Conservation (phyloP, 2,797 vertebrate genomes). For the Dipus sagitta region DNA sequence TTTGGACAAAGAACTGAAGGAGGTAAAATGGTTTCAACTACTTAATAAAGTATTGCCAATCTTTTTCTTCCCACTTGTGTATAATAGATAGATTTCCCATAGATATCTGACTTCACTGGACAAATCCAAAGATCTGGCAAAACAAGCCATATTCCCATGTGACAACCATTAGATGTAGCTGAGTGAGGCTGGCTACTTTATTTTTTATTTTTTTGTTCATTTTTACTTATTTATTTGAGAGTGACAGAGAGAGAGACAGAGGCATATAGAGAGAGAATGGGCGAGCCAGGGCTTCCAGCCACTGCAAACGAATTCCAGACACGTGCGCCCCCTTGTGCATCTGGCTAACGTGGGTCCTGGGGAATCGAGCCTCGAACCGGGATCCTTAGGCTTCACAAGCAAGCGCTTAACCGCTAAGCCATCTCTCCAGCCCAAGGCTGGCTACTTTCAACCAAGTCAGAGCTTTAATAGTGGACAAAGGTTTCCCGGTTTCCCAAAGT, state of each 20-base stretch:
- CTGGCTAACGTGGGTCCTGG: no score
- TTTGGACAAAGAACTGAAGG: constrained; percentile 16
- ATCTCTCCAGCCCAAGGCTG: neutral
- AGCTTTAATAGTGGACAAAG: neutral
- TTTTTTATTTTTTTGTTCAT: no score
- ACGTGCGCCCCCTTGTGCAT: no score
- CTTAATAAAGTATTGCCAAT: neutral
- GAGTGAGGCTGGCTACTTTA: neutral
- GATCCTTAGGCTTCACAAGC: no score
- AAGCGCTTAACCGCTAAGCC: neutral
- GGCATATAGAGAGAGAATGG: no score
- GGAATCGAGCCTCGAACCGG: no score
- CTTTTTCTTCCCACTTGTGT: neutral
- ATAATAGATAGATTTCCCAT: neutral
- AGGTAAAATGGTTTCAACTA: neutral
- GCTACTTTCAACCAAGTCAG: neutral
- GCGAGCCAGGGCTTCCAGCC: no score
- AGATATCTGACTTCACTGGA: neutral
- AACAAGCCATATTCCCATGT: neutral
- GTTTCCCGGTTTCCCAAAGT: neutral
- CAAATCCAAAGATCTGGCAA: neutral
- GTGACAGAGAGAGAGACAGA: no score
- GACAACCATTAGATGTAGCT: neutral
- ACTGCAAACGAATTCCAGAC: no score
- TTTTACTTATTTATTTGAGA: no score